phyloP scores from a whole-genome alignment of 2,113 vertebrate species.

The Pogonocichla stellata region DNA sequence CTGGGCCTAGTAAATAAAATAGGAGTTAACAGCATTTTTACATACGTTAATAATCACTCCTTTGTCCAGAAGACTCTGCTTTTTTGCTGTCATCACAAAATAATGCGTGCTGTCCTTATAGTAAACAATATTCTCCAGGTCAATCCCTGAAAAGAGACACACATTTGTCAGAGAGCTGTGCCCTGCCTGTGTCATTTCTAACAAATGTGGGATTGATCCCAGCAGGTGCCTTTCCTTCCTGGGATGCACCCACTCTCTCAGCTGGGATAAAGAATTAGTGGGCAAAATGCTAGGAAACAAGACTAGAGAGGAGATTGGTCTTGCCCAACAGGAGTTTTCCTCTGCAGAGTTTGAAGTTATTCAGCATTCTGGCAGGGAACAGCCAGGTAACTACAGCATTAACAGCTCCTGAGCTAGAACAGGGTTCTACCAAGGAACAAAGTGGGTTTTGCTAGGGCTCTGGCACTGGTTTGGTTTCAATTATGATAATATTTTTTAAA shows the following conservation, averaged over 20 bases:
- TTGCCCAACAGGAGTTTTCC: neutral
- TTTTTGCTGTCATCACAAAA: conserved; percentile 99
- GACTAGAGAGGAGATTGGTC: neutral
- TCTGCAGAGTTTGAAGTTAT: neutral
- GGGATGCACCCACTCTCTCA: neutral
- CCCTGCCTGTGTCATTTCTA: neutral
- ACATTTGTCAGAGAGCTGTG: neutral
- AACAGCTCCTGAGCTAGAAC: neutral
- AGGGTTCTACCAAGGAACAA: neutral
- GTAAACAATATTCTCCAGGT: conserved; percentile 98
- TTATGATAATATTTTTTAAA: neutral
- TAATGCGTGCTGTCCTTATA: conserved; percentile 98
- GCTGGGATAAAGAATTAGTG: neutral
- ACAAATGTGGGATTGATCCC: neutral
- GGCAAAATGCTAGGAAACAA: neutral
- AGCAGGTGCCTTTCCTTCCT: neutral
- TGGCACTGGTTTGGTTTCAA: neutral
- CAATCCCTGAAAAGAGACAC: conserved; percentile 82
- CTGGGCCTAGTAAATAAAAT: neutral
- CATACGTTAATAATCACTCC: conserved; percentile 92
- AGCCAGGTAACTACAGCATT: neutral
- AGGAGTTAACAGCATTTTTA: neutral
- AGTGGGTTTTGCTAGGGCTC: neutral
- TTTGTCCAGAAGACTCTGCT: conserved; percentile 95
- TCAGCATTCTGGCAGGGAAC: neutral